Percentiles rank a stretch among this genome's conserved stretches.
Evolutionary conservation across 2,888 invertebrate genomes (phyloP).

Genomic region (Amiota communis): DNA sequence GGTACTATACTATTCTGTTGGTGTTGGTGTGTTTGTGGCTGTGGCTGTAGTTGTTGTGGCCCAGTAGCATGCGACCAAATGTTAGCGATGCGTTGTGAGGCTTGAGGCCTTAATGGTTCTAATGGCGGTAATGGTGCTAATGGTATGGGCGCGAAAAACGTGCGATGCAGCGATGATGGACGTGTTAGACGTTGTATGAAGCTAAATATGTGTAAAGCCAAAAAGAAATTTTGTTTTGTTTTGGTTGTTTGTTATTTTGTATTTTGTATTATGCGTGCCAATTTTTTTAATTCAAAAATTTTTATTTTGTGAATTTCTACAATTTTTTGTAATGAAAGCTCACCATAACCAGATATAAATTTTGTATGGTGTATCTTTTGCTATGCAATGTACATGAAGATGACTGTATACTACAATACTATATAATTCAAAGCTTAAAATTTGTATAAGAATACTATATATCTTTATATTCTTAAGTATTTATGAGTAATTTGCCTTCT

Average conservation of each 20-base stretch:
- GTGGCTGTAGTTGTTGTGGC: constrained; percentile 41
- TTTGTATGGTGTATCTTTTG: constrained; percentile 26
- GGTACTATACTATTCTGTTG: constrained; percentile 16
- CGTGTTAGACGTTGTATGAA: constrained; percentile 67
- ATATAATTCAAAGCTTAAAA: constrained; percentile 3
- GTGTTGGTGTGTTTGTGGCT: constrained; percentile 41
- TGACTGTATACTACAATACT: too few species aligned
- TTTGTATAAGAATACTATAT: not conserved
- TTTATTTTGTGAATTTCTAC: constrained; percentile 31
- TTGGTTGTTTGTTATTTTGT: not conserved
- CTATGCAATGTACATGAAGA: too few species aligned
- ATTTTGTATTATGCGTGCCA: constrained; percentile 17
- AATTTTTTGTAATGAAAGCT: constrained; percentile 12
- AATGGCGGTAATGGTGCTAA: constrained; percentile 58
- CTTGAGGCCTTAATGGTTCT: constrained; percentile 55
- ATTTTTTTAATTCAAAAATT: constrained; percentile 19
- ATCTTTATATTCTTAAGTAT: too few species aligned
- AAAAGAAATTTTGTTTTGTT: constrained; percentile 38
- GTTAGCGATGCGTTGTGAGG: constrained; percentile 56
- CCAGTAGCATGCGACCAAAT: constrained; percentile 56
- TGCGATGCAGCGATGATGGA: constrained; percentile 64
- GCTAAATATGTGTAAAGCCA: constrained; percentile 50
- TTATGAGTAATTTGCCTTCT: too few species aligned
- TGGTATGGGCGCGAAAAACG: constrained; percentile 60
- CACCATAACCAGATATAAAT: constrained; percentile 2